Evolutionary conservation across 2,797 vertebrate genomes (phyloP), one percentile per base, ranked within the genome.

Genomic region (Mastacembelus armatus): DNA sequence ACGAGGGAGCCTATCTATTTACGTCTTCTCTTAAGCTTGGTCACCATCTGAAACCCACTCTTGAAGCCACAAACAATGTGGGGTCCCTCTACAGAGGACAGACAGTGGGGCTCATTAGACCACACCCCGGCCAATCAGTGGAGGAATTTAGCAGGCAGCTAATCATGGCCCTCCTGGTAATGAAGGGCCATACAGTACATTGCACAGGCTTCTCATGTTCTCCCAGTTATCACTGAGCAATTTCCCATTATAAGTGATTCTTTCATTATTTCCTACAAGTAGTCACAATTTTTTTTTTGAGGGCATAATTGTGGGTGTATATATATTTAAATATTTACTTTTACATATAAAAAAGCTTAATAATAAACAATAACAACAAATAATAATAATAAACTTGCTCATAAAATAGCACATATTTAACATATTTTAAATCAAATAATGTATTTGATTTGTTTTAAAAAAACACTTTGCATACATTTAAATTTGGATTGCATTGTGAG

Each of bases 61-160:
- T 90, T 91, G 79, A 79, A 88, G 88, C 75, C 40, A 50, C 75
- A 78, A 81, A 91, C 88, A 90, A 91, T 90, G 81, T 76, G 79
- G 84, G 81, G 75, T 74, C 77, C 83, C 83, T 85, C 68, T 32
- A 26, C 55, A 0, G 72, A 74, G 77, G 80, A 87, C 78, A 87
- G 79, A 91, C 81, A 50, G 77, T 71, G 67, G 36, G 35, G 56
- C 74, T 72, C 76, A 81, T 91, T 85, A 87, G 82, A 32, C 69
- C 4, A 16, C 51, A 29, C 39, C 56, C 63, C 48, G 56, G 73
- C 85, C 85, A 88, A 85, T 90, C 80, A 78, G 61, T n/a, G 58
- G 24, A 82, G 64, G 84, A 71, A 85, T 89, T 71, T 63, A 44
- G 68, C 77, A 26, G 52, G 75, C 61, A 22, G 68, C 80, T 84